Percentiles rank a stretch among this genome's conserved stretches.
Evolutionary conservation across 2,888 invertebrate genomes (phyloP).

Genomic region (Pollenia amentaria): DNA sequence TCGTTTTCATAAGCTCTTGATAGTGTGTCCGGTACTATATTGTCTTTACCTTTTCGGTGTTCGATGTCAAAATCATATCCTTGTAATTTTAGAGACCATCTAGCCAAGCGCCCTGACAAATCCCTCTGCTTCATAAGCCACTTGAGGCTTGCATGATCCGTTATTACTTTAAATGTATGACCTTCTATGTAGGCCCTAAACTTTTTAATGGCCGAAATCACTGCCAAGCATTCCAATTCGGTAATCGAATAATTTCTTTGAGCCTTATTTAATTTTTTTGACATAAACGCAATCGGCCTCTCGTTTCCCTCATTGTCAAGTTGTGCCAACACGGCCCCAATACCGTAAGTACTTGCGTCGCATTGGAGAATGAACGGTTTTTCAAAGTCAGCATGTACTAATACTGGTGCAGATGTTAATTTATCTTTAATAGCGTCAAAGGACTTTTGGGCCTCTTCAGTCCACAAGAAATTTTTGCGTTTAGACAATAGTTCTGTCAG

Average conservation of each 20-base stretch:
- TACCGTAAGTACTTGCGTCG: no score
- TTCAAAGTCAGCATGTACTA: no score
- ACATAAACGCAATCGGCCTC: neutral
- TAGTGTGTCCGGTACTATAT: slow-evolving; percentile 55
- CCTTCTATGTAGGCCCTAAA: neutral
- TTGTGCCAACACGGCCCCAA: no score
- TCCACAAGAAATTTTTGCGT: no score
- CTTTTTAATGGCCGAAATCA: neutral
- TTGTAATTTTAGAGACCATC: slow-evolving; percentile 58
- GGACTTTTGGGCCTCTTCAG: no score
- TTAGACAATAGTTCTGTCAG: no score
- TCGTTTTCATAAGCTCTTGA: slow-evolving; percentile 11
- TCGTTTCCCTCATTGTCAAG: no score
- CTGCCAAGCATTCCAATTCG: slow-evolving; percentile 1
- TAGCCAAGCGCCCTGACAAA: slow-evolving; percentile 31
- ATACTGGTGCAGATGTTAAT: no score
- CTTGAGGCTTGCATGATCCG: no score
- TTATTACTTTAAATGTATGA: neutral
- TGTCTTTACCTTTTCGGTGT: slow-evolving; percentile 22
- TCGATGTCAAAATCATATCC: slow-evolving; percentile 39
- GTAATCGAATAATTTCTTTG: neutral
- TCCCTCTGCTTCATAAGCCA: neutral
- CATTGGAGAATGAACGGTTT: no score
- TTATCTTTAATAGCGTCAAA: no score
- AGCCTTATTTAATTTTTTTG: neutral